These are phyloP conservation scores for Hippocampus guttulatus DNA, from an alignment of 2,113 vertebrate species.

Conservation along the genomic window DNA sequence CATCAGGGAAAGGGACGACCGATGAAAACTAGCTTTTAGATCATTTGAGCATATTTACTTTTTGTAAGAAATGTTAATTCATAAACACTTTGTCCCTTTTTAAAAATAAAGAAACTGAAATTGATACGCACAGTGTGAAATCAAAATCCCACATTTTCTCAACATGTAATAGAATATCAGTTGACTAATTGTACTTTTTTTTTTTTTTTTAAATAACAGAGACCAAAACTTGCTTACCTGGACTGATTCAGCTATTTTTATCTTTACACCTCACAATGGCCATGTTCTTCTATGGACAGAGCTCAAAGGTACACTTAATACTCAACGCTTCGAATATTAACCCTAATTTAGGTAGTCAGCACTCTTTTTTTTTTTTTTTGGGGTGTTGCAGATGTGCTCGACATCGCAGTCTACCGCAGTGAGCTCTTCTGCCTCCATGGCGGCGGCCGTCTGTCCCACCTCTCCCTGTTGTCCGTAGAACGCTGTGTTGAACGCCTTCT, in stretches of 20 bases:
- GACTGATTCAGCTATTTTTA: slow-evolving; percentile 89
- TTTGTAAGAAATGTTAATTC: no score
- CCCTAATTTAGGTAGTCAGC: background rate
- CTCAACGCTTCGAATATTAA: background rate
- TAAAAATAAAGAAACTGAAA: no score
- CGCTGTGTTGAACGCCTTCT: slow-evolving; percentile 89
- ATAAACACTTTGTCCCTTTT: no score
- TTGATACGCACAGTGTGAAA: no score
- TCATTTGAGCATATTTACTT: no score
- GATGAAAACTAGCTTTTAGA: no score
- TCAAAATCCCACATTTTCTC: background rate
- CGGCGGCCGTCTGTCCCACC: slow-evolving; percentile 82
- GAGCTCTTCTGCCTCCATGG: slow-evolving; percentile 90
- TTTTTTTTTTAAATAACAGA: slow-evolving; percentile 55
- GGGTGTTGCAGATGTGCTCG: slow-evolving; percentile 77
- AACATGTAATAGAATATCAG: background rate
- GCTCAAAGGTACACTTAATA: slow-evolving; percentile 73
- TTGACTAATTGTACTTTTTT: slow-evolving; percentile 6
- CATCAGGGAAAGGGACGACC: no score
- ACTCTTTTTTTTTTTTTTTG: slow-evolving; percentile 10
- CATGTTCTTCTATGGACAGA: slow-evolving; percentile 95
- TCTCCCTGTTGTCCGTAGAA: slow-evolving; percentile 84
- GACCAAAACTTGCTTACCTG: slow-evolving; percentile 91
- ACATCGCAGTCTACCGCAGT: slow-evolving; percentile 81
- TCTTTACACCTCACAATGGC: slow-evolving; percentile 89